phyloP scores from a whole-genome alignment of 2,888 invertebrate genomes.

The Melanostoma mellinum region DNA sequence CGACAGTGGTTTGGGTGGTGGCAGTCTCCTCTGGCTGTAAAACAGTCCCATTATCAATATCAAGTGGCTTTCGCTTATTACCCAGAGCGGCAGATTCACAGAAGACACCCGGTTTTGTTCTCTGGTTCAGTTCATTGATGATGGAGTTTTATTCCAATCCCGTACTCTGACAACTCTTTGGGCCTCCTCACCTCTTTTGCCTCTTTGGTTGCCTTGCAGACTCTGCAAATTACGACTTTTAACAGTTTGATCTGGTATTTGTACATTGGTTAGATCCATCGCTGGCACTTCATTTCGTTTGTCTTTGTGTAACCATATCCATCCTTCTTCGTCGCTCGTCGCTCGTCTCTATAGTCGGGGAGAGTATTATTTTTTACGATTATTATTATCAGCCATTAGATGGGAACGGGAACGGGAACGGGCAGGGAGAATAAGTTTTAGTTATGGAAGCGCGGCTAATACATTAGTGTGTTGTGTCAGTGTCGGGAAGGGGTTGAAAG shows the following conservation, averaged over 20 bases:
- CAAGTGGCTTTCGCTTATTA: slow-evolving; percentile 65
- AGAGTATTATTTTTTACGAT: slow-evolving; percentile 70
- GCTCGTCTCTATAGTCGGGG: background rate
- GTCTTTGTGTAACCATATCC: slow-evolving; percentile 36
- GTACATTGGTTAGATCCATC: slow-evolving; percentile 59
- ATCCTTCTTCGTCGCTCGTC: slow-evolving; percentile 17
- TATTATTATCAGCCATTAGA: slow-evolving; percentile 66
- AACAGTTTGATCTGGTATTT: slow-evolving; percentile 64
- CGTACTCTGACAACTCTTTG: slow-evolving; percentile 16
- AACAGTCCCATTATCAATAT: slow-evolving; percentile 64
- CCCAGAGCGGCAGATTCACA: slow-evolving; percentile 28
- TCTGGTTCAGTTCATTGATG: slow-evolving; percentile 59
- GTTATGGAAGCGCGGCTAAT: slow-evolving; percentile 37
- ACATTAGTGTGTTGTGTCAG: slow-evolving; percentile 29
- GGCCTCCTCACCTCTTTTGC: slow-evolving; percentile 4
- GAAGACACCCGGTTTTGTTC: slow-evolving; percentile 49
- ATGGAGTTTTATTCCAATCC: slow-evolving; percentile 48
- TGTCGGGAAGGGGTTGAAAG: slow-evolving; percentile 46
- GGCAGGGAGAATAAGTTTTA: slow-evolving; percentile 24
- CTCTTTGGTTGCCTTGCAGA: slow-evolving; percentile 7
- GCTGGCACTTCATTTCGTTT: slow-evolving; percentile 52
- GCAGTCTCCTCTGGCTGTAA: slow-evolving; percentile 18
- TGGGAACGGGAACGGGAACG: background rate
- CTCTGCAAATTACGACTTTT: slow-evolving; percentile 45
- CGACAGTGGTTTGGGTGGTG: slow-evolving; percentile 15